A percentile compares a stretch with the other conserved stretches of the same genome.
Conservation (phyloP, 1,140 invertebrate genomes). For the Portunus trituberculatus region DNA sequence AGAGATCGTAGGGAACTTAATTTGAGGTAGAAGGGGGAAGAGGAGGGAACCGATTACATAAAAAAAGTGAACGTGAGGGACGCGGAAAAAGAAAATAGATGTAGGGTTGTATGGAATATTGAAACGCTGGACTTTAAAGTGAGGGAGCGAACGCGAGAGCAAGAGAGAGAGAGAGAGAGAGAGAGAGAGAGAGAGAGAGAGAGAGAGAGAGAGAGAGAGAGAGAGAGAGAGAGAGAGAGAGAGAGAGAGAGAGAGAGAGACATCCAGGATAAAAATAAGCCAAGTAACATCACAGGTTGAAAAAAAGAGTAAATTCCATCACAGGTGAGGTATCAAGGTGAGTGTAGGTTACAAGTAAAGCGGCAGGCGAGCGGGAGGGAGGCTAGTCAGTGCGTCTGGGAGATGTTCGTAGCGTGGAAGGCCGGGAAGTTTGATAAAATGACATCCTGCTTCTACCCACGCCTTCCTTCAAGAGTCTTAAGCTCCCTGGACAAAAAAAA, state of each 20-base stretch:
- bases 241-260: no score
- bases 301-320: neutral
- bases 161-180: conserved; percentile 3
- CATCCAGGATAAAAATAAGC: no score
- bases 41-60: neutral
- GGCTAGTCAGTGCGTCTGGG: neutral
- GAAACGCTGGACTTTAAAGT: neutral
- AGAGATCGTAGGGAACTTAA: no score
- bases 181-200: neutral
- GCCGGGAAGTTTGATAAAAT: neutral
- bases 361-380: neutral
- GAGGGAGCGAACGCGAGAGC: neutral
- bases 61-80: neutral
- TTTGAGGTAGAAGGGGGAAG: neutral
- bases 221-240: neutral
- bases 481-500: no score
- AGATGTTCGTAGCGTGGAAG: neutral
- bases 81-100: no score
- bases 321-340: neutral
- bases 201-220: neutral
- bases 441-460: neutral
- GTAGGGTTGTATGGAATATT: no score
- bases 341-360: neutral
- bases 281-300: no score
- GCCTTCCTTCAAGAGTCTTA: no score